A percentile compares a stretch with the other conserved stretches of the same genome.
phyloP scores from a whole-genome alignment of 2,888 invertebrate genomes.

The Synanthedon myopaeformis region DNA sequence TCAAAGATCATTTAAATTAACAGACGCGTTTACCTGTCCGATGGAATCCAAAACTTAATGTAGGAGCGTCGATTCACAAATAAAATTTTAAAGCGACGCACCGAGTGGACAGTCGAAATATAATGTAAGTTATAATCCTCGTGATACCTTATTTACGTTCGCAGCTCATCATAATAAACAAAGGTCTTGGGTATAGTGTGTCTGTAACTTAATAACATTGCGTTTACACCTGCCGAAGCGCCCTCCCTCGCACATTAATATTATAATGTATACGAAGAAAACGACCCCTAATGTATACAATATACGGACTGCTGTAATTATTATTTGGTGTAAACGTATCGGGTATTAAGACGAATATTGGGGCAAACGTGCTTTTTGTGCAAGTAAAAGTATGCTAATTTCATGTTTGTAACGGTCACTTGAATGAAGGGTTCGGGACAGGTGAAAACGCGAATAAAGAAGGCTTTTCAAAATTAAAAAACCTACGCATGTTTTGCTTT shows the following conservation, averaged over 20 bases:
- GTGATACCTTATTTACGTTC: conserved; percentile 38
- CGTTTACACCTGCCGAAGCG: conserved; percentile 43
- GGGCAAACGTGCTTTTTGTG: conserved; percentile 51
- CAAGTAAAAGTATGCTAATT: conserved; percentile 53
- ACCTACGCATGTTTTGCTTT: neutral
- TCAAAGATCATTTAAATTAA: conserved; percentile 48
- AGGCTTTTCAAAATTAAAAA: conserved; percentile 32
- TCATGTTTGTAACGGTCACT: conserved; percentile 9
- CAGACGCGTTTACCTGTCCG: conserved; percentile 32
- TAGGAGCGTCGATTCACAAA: conserved; percentile 13
- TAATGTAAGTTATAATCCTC: conserved; percentile 18
- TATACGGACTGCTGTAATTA: conserved; percentile 55
- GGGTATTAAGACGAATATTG: conserved; percentile 44
- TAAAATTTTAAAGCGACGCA: conserved; percentile 8
- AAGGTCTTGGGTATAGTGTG: conserved; percentile 35
- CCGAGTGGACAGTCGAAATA: conserved; percentile 10
- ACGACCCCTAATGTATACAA: conserved; percentile 50
- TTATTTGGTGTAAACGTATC: conserved; percentile 66
- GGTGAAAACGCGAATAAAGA: conserved; percentile 48
- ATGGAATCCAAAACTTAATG: conserved; percentile 17
- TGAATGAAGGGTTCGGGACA: conserved; percentile 29
- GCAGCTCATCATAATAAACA: conserved; percentile 37
- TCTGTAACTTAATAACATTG: conserved; percentile 54
- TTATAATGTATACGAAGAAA: conserved; percentile 57
- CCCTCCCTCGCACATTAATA: conserved; percentile 42